phyloP scores from a whole-genome alignment of 2,888 invertebrate species.

The Harmothoe impar region DNA sequence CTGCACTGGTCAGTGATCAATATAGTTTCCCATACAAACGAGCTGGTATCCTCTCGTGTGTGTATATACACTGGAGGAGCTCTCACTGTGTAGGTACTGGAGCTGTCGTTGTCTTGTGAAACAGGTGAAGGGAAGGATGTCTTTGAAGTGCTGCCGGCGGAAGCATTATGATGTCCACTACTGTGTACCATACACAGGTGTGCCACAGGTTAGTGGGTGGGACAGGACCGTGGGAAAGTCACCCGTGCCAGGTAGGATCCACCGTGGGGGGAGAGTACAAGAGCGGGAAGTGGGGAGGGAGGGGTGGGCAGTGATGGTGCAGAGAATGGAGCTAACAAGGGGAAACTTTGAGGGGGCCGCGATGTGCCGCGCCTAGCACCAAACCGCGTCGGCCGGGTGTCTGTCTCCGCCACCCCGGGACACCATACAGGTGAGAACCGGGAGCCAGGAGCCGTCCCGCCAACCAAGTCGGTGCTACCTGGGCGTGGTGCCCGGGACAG shows the following conservation, averaged over 20 bases:
- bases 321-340: not conserved
- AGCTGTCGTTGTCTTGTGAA: not conserved
- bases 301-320: not conserved
- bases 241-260: not conserved
- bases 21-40: no score
- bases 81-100: not conserved
- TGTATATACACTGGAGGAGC: not conserved
- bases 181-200: no score
- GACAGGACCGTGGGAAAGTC: not conserved
- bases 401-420: no score
- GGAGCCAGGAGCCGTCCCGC: not conserved
- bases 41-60: no score
- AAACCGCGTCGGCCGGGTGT: no score
- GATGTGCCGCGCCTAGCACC: no score
- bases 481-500: slow-evolving; percentile 1
- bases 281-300: no score
- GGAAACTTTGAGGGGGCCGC: not conserved
- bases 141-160: not conserved
- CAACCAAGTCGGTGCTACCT: not conserved
- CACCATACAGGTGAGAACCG: not conserved
- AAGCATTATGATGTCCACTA: not conserved
- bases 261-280: not conserved
- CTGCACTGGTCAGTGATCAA: no score
- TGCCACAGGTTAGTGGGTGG: not conserved
- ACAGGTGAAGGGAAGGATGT: not conserved